Conservation (phyloP, 2,113 vertebrate genomes). For the Pterocles burchelli region DNA sequence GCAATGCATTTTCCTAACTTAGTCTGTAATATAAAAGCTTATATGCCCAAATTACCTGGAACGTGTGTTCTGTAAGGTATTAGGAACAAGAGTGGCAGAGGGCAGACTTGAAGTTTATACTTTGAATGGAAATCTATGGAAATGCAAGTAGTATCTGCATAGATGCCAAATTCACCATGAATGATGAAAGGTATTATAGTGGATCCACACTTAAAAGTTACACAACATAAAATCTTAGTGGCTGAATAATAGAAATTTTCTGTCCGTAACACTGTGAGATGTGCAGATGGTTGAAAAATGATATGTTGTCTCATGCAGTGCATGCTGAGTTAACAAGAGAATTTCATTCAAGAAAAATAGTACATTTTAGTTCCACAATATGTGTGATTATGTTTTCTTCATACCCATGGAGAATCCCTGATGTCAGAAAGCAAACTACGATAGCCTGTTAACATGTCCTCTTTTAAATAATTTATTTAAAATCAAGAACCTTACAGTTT, state of each 20-base stretch:
- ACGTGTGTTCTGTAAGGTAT: accelerated
- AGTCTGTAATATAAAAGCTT: background rate
- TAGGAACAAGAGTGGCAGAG: background rate
- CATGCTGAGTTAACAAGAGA: constrained; percentile 74
- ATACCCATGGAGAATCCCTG: constrained; percentile 47
- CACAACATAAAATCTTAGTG: constrained; percentile 27
- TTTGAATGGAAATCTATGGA: background rate
- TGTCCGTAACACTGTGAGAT: constrained; percentile 39
- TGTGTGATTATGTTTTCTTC: constrained; percentile 66
- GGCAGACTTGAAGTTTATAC: background rate
- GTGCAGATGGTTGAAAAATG: constrained; percentile 66
- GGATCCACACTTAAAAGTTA: constrained; percentile 3
- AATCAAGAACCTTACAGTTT: background rate
- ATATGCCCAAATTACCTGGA: background rate
- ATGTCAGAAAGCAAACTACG: constrained; percentile 44
- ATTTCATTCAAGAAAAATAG: constrained; percentile 60
- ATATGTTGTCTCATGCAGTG: constrained; percentile 44
- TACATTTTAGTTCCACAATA: constrained; percentile 58
- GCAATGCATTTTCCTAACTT: background rate
- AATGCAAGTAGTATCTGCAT: background rate
- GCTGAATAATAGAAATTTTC: constrained; percentile 30
- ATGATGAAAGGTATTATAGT: background rate
- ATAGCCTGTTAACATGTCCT: constrained; percentile 20
- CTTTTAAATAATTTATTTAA: constrained; percentile 16
- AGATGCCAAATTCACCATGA: background rate